phyloP scores from a whole-genome alignment of 2,113 vertebrate genomes.

The Phyllostomus hastatus region DNA sequence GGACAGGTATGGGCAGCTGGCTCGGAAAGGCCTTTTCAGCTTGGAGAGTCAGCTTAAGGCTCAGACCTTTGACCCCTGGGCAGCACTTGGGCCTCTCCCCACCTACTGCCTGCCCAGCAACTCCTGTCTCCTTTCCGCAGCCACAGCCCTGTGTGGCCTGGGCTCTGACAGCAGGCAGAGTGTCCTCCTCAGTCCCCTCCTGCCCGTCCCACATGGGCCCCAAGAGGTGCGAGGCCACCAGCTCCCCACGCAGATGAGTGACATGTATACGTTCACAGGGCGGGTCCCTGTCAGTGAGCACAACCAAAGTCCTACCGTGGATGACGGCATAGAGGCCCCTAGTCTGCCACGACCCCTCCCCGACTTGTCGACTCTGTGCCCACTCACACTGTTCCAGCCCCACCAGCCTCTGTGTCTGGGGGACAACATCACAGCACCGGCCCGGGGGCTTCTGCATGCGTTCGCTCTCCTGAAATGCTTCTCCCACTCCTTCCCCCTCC shows the following conservation, averaged over 20 bases:
- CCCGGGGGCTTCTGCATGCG: neutral
- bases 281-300: fast-evolving
- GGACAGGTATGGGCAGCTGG: neutral
- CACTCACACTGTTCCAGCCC: neutral
- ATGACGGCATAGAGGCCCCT: neutral
- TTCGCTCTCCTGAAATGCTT: neutral
- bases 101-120: neutral
- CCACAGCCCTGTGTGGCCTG: neutral
- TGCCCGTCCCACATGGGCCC: neutral
- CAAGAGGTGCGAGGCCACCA: neutral
- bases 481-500: neutral
- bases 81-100: neutral
- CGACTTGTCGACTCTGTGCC: fast-evolving
- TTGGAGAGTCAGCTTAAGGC: neutral
- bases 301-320: neutral
- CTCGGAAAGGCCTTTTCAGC: neutral
- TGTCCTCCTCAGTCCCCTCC: too few species aligned
- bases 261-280: fast-evolving
- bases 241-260: neutral
- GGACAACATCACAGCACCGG: too few species aligned
- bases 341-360: neutral
- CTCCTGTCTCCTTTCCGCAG: neutral
- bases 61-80: neutral
- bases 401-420: neutral
- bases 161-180: neutral